phyloP scores from a whole-genome alignment of 2,888 invertebrate species.

The Eupsilia transversa region DNA sequence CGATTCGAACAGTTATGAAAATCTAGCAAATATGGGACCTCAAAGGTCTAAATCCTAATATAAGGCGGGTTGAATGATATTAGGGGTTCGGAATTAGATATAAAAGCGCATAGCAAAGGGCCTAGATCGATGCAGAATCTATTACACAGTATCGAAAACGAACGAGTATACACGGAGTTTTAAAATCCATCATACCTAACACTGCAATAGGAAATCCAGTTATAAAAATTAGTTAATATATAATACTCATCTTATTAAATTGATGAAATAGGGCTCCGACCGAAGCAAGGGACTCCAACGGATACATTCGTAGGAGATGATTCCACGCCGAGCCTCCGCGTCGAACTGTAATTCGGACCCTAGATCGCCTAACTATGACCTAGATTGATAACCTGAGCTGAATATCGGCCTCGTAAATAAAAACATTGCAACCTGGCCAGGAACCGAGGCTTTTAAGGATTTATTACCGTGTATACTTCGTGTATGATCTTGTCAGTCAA shows the following conservation, averaged over 20 bases:
- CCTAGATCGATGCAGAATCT: background rate
- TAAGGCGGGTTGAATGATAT: background rate
- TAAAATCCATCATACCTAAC: background rate
- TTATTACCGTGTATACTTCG: background rate
- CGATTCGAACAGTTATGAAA: background rate
- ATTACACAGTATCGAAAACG: background rate
- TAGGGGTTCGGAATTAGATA: background rate
- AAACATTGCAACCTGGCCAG: constrained; percentile 27
- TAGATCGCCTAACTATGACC: constrained; percentile 35
- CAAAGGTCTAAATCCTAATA: background rate
- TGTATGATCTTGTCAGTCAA: background rate
- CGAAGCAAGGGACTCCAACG: background rate
- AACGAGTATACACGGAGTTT: background rate
- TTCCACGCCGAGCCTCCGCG: constrained; percentile 2
- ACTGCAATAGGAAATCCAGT: background rate
- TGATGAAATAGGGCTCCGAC: background rate
- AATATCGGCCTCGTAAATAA: constrained; percentile 29
- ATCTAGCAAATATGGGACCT: too few relatives aligned
- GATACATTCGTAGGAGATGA: constrained; percentile 2
- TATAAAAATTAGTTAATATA: constrained; percentile 1
- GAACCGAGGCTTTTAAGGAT: constrained; percentile 34
- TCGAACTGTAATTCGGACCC: constrained; percentile 31
- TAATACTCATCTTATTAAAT: constrained; percentile 38
- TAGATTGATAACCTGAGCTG: constrained; percentile 27
- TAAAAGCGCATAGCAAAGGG: background rate